phyloP scores from a whole-genome alignment of 2,113 vertebrate genomes.

The Ginglymostoma cirratum region DNA sequence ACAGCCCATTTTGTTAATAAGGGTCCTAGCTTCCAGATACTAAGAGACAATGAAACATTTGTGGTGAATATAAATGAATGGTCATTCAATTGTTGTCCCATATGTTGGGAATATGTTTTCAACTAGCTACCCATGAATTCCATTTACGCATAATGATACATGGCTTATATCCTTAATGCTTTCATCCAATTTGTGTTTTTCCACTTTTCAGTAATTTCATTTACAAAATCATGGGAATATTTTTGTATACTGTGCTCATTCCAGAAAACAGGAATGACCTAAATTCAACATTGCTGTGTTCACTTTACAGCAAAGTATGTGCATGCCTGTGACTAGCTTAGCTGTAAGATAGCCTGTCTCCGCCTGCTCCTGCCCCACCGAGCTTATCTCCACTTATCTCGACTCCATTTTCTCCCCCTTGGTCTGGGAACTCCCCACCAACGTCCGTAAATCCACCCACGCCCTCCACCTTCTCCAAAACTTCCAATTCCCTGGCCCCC shows the following conservation, averaged over 20 bases:
- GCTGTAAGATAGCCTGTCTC: background rate
- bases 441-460: no score
- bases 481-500: no score
- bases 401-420: no score
- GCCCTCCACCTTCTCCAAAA: no score
- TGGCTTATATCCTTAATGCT: background rate
- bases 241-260: background rate
- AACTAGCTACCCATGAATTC: background rate
- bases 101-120: background rate
- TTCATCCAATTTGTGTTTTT: background rate
- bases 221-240: background rate
- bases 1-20: background rate
- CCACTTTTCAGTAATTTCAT: background rate
- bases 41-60: background rate
- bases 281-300: background rate
- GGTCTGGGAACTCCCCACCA: no score
- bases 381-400: no score
- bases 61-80: background rate
- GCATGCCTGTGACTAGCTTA: background rate
- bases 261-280: background rate
- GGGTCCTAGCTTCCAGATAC: background rate
- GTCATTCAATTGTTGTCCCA: background rate
- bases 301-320: background rate
- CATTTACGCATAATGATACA: background rate
- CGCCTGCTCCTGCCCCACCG: no score